phyloP scores from a whole-genome alignment of 2,888 invertebrate species.

The Palloptera scutellata region DNA sequence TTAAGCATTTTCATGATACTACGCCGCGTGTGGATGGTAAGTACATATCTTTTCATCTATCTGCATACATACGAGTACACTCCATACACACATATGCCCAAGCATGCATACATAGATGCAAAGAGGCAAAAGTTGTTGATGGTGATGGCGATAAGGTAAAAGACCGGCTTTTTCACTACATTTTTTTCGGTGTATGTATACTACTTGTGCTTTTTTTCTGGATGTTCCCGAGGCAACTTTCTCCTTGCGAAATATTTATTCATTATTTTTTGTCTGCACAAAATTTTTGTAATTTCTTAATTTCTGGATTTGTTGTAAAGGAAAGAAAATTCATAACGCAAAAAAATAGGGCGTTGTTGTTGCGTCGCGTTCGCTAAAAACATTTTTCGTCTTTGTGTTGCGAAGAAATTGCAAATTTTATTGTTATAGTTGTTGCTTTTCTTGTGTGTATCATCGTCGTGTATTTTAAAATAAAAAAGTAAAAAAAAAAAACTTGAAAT shows the following conservation, averaged over 20 bases:
- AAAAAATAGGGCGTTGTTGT: constrained; percentile 9
- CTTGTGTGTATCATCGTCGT: not conserved
- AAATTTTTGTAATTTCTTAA: no score
- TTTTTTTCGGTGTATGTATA: not conserved
- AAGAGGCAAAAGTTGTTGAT: not conserved
- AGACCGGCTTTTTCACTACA: not conserved
- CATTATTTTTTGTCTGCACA: no score
- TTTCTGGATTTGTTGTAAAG: no score
- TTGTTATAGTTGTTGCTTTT: not conserved
- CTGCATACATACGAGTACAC: not conserved
- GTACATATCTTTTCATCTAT: constrained; percentile 24
- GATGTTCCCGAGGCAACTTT: not conserved
- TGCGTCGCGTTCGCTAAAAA: constrained; percentile 30
- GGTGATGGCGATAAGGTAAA: not conserved
- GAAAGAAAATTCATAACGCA: not conserved
- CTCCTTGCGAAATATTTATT: not conserved
- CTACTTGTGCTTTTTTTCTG: no score
- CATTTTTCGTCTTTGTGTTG: not conserved
- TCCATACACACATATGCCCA: not conserved
- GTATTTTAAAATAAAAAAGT: not conserved
- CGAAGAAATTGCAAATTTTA: not conserved
- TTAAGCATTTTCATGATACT: constrained; percentile 86
- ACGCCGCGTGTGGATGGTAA: constrained; percentile 69
- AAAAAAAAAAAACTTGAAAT: not conserved
- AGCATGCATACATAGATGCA: constrained; percentile 2